phyloP scores from a whole-genome alignment of 2,888 invertebrate species.

The Caenorhabditis sp. region DNA sequence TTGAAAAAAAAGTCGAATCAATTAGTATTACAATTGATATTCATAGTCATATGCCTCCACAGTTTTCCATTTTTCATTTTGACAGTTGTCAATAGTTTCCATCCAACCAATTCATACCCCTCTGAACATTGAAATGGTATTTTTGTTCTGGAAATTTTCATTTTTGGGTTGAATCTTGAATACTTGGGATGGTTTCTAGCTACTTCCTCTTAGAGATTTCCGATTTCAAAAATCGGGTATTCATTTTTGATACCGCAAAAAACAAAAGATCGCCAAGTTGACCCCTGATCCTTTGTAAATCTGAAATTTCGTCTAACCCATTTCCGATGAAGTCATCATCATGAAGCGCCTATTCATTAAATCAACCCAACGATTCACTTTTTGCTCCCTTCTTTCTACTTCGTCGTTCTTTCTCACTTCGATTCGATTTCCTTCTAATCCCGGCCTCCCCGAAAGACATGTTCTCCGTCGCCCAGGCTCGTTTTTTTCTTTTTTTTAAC shows the following conservation, averaged over 20 bases:
- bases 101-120: too few species aligned
- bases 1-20: background rate
- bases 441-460: constrained; percentile 32
- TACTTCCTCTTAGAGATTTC: too few species aligned
- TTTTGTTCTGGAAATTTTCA: too few species aligned
- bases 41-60: constrained; percentile 6
- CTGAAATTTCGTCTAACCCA: background rate
- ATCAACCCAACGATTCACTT: constrained; percentile 10
- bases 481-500: constrained; percentile 5
- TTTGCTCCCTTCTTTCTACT: background rate
- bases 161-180: too few species aligned
- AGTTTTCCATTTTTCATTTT: background rate
- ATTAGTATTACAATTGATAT: constrained; percentile 27
- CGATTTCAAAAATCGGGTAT: too few species aligned
- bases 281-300: too few species aligned
- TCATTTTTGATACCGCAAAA: too few species aligned
- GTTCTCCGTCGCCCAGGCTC: constrained; percentile 36
- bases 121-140: too few species aligned
- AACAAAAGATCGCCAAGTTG: too few species aligned
- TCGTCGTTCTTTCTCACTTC: constrained; percentile 6
- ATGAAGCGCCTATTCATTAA: background rate
- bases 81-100: constrained; percentile 13
- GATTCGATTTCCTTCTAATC: constrained; percentile 35
- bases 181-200: too few species aligned
- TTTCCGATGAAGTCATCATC: background rate